A percentile compares a stretch with the other conserved stretches of the same genome.
These are phyloP conservation scores for Myotis davidii DNA, from an alignment of 2,113 vertebrate genomes.

Conservation along the genomic window DNA sequence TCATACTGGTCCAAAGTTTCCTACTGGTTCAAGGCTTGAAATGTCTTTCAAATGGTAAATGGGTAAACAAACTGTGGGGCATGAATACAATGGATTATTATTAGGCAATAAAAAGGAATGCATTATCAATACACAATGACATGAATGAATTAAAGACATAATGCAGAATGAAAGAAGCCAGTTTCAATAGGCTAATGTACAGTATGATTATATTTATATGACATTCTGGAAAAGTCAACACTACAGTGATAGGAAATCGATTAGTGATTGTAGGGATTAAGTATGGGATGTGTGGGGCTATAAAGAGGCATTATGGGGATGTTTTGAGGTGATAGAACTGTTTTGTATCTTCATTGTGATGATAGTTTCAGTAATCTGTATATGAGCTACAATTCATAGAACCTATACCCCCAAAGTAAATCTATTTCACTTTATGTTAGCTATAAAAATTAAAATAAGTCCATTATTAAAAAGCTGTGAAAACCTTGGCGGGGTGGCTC, in stretches of 20 bases:
- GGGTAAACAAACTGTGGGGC: neutral
- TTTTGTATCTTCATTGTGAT: neutral
- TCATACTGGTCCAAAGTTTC: neutral
- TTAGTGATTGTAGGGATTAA: neutral
- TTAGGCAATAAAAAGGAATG: neutral
- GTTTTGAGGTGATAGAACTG: neutral
- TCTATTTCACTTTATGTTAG: neutral
- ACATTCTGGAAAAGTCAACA: neutral
- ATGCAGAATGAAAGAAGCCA: neutral
- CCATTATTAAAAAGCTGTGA: neutral
- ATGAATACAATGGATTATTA: neutral
- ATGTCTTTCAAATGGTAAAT: neutral
- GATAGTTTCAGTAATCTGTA: neutral
- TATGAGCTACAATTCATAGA: neutral
- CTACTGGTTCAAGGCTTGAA: neutral
- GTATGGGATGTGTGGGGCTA: neutral
- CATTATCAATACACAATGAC: neutral
- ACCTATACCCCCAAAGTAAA: neutral
- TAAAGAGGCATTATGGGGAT: neutral
- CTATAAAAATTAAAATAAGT: neutral
- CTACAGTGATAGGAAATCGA: neutral
- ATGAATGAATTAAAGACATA: neutral
- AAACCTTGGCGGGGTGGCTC: neutral
- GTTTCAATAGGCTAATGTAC: neutral
- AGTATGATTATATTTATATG: neutral